These are phyloP conservation scores for Muschampia plurimacula DNA, from an alignment of 2,888 invertebrate genomes.

Conservation along the genomic window DNA sequence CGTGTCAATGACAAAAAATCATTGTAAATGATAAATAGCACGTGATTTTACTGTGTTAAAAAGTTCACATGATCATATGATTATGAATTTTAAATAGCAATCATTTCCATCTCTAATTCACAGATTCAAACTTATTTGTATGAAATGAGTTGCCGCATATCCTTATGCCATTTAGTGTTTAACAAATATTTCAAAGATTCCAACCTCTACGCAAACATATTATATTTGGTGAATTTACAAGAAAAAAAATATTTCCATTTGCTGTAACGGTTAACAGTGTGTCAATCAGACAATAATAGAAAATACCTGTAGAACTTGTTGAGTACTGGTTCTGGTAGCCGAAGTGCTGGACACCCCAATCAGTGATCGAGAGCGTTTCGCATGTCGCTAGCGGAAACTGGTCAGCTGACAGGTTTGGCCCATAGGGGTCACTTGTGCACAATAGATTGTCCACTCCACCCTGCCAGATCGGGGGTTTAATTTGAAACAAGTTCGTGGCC, in stretches of 20 bases:
- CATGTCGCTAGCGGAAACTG: slow-evolving; percentile 73
- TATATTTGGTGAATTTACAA: background rate
- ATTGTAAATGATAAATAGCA: too few species aligned
- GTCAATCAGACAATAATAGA: slow-evolving; percentile 41
- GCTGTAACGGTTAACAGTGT: background rate
- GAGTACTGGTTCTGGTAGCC: slow-evolving; percentile 60
- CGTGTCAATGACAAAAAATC: too few species aligned
- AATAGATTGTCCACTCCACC: slow-evolving; percentile 72
- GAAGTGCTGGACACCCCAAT: slow-evolving; percentile 75
- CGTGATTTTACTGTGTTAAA: too few species aligned
- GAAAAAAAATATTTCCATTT: background rate
- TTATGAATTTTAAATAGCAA: too few species aligned
- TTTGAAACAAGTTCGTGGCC: slow-evolving; percentile 60
- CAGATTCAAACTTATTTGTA: background rate
- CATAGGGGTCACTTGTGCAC: slow-evolving; percentile 77
- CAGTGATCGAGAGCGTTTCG: slow-evolving; percentile 74
- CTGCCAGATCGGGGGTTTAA: slow-evolving; percentile 53
- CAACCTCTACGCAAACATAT: background rate
- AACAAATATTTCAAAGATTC: background rate
- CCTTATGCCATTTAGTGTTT: too few species aligned
- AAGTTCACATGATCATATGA: too few species aligned
- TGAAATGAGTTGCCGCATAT: background rate
- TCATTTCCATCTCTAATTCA: too few species aligned
- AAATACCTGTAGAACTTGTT: slow-evolving; percentile 79
- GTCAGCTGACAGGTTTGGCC: slow-evolving; percentile 69